Percentiles rank a stretch among this genome's conserved stretches.
These are phyloP conservation scores for Sylvilagus bachmani DNA, from an alignment of 2,113 vertebrate species.

Conservation along the genomic window DNA sequence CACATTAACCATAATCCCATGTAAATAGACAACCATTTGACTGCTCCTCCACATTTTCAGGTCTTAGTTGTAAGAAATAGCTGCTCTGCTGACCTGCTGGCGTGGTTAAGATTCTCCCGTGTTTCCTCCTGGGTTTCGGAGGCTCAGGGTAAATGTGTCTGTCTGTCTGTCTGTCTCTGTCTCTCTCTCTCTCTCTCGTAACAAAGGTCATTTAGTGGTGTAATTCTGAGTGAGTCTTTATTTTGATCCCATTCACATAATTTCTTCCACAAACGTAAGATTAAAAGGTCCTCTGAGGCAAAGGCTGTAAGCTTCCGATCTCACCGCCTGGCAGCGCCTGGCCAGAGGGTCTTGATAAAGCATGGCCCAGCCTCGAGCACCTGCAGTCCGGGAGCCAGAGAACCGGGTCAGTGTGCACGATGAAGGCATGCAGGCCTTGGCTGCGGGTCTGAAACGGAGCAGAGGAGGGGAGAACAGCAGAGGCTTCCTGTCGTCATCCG, in stretches of 20 bases:
- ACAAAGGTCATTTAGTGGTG: neutral
- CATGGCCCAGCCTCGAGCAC: neutral
- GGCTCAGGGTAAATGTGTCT: constrained; percentile 1
- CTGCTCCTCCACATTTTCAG: neutral
- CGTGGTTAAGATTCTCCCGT: neutral
- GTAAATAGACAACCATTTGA: neutral
- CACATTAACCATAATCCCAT: neutral
- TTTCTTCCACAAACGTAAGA: constrained; percentile 38
- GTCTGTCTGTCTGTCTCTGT: too few relatives aligned
- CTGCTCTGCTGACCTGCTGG: neutral
- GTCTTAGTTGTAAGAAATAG: neutral
- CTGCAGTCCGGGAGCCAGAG: neutral
- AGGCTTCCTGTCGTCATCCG: neutral
- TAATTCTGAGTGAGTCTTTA: neutral
- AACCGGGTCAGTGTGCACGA: neutral
- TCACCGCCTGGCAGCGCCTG: neutral
- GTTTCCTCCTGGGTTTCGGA: neutral
- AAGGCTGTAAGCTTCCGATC: constrained; percentile 14
- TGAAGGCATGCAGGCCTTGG: neutral
- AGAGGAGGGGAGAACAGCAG: neutral
- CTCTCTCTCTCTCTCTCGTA: too few relatives aligned
- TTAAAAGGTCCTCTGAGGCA: constrained; percentile 36
- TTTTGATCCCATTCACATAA: constrained; percentile 33
- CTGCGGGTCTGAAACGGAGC: neutral
- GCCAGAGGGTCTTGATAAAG: neutral